Evolutionary conservation across 2,797 vertebrate genomes (phyloP).

Genomic region (Diplodus sargus): DNA sequence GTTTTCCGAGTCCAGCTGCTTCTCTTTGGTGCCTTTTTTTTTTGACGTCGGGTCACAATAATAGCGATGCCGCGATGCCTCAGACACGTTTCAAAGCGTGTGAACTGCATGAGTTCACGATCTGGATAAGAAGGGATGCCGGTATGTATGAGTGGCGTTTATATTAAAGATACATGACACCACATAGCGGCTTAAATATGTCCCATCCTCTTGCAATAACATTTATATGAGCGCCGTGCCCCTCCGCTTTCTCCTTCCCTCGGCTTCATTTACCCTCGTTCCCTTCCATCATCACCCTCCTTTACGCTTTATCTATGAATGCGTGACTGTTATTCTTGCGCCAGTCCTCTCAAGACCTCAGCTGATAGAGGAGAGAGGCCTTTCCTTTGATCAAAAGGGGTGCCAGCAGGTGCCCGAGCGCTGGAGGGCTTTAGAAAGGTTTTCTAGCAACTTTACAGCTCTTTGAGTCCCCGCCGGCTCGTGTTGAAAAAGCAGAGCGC

Average conservation of each 20-base stretch:
- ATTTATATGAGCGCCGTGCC: slow-evolving; percentile 20
- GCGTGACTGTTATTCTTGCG: slow-evolving; percentile 29
- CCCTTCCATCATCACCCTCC: slow-evolving; percentile 3
- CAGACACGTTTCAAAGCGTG: slow-evolving; percentile 31
- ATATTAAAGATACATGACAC: slow-evolving; percentile 21
- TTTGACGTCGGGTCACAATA: slow-evolving; percentile 58
- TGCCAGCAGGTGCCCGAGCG: slow-evolving; percentile 35
- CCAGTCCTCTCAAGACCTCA: slow-evolving; percentile 43
- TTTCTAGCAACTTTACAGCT: slow-evolving; percentile 66
- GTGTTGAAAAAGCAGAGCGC: slow-evolving; percentile 62
- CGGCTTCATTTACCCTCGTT: slow-evolving; percentile 23
- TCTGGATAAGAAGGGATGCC: slow-evolving; percentile 35
- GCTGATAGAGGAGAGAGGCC: slow-evolving; percentile 53
- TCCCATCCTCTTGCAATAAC: slow-evolving; percentile 11
- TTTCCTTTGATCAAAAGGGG: slow-evolving; percentile 50
- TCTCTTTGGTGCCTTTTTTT: slow-evolving; percentile 43
- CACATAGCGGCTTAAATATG: neutral
- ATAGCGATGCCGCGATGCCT: slow-evolving; percentile 59
- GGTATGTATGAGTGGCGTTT: slow-evolving; percentile 22
- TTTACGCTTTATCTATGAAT: slow-evolving; percentile 48
- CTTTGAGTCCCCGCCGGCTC: slow-evolving; percentile 33
- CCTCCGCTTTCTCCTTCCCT: slow-evolving; percentile 1
- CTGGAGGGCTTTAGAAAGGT: slow-evolving; percentile 45
- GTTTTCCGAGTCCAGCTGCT: slow-evolving; percentile 7
- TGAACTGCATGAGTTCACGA: slow-evolving; percentile 57